A percentile compares a stretch with the other conserved stretches of the same genome.
phyloP scores from a whole-genome alignment of 2,888 invertebrate species.

The Ellobium chinense region DNA sequence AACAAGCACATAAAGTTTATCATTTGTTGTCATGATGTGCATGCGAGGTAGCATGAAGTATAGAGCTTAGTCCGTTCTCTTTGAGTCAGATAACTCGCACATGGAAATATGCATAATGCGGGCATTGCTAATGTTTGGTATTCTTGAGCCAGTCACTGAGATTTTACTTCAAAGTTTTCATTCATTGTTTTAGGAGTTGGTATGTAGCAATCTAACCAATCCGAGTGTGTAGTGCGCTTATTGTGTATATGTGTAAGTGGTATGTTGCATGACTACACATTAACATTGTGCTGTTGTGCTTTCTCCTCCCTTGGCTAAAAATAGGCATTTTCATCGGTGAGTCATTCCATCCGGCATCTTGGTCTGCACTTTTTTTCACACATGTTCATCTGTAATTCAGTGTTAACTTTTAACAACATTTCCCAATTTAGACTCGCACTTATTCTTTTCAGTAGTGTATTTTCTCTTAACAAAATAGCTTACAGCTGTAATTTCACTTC shows the following conservation, averaged over 20 bases:
- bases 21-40: no score
- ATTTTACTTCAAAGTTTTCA: not conserved
- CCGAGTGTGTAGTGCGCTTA: conserved; percentile 19
- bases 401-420: not conserved
- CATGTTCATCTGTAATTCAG: not conserved
- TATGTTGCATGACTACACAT: conserved; percentile 43
- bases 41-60: no score
- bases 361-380: not conserved
- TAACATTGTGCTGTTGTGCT: conserved; percentile 48
- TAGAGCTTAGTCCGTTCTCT: no score
- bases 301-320: conserved; percentile 45
- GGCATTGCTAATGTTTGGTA: no score
- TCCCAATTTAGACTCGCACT: no score
- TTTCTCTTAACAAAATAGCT: no score
- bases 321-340: conserved; percentile 47
- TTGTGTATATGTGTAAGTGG: conserved; percentile 23
- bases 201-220: not conserved
- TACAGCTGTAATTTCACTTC: no score
- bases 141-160: no score
- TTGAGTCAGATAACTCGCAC: no score
- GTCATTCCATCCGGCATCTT: conserved; percentile 25
- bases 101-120: no score
- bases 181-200: not conserved
- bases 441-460: no score
- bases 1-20: no score